These are phyloP conservation scores for Tenebrosternarchus preto DNA, from an alignment of 2,113 vertebrate species.

Conservation along the genomic window DNA sequence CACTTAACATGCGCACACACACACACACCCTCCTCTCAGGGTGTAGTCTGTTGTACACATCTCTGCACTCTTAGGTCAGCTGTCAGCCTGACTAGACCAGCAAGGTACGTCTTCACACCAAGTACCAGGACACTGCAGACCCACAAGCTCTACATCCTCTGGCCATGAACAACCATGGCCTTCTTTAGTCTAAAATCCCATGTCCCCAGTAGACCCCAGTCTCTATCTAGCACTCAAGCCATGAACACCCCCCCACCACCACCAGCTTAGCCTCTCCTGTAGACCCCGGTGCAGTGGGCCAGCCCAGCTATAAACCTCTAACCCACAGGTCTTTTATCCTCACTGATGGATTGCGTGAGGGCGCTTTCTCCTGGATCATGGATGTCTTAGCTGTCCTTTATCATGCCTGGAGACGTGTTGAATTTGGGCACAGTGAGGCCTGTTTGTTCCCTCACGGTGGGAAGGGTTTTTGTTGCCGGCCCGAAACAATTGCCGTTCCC, in stretches of 20 bases:
- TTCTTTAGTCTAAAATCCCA: no score
- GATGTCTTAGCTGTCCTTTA: constrained; percentile 35
- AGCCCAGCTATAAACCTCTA: no score
- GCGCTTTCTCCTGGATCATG: constrained; percentile 23
- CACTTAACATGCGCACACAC: background rate
- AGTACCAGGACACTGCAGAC: background rate
- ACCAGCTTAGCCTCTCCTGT: no score
- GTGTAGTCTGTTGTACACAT: no score
- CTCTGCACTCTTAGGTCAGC: no score
- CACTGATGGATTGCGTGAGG: constrained; percentile 32
- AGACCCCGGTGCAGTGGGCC: no score
- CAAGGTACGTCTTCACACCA: background rate
- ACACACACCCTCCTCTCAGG: no score
- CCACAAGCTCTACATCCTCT: background rate
- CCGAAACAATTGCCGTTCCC: constrained; percentile 56
- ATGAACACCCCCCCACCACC: no score
- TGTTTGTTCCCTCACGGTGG: constrained; percentile 45
- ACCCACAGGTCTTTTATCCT: background rate
- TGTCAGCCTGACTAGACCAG: background rate
- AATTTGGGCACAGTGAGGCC: constrained; percentile 23
- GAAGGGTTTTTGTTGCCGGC: constrained; percentile 46
- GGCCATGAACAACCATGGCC: background rate
- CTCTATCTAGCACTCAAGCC: no score
- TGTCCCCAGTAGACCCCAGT: no score
- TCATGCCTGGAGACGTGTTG: constrained; percentile 34